Evolutionary conservation across 2,113 vertebrate genomes (phyloP).

Genomic region (Paratilapia polleni): DNA sequence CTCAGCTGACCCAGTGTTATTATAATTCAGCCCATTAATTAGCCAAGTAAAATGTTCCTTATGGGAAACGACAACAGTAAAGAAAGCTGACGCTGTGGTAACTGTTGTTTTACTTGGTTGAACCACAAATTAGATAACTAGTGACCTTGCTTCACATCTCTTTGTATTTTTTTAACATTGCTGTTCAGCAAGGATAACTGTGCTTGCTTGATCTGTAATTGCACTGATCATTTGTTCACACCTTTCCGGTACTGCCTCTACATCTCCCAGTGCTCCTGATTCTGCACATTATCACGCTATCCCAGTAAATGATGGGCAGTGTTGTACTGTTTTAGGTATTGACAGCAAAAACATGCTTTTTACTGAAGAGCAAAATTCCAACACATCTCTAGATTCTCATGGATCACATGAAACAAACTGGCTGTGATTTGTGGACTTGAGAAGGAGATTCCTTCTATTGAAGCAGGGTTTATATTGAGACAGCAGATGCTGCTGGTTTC

Average conservation of each 20-base stretch:
- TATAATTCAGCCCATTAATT: constrained; percentile 53
- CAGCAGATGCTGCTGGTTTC: constrained; percentile 45
- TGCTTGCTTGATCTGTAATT: constrained; percentile 23
- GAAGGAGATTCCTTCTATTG: constrained; percentile 7
- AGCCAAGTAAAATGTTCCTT: constrained; percentile 47
- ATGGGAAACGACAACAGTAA: constrained; percentile 31
- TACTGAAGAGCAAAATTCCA: constrained; percentile 11
- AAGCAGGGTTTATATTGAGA: constrained; percentile 32
- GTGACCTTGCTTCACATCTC: constrained; percentile 19
- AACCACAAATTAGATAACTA: constrained; percentile 60
- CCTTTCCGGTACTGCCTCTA: not conserved
- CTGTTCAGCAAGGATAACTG: constrained; percentile 18
- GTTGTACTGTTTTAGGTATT: not conserved
- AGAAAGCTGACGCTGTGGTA: constrained; percentile 4
- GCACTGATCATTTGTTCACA: constrained; percentile 3
- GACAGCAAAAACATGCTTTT: not conserved
- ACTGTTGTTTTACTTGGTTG: constrained; percentile 55
- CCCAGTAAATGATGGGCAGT: not conserved
- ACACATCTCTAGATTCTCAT: not conserved
- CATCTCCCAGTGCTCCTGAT: not conserved
- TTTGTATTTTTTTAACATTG: not conserved
- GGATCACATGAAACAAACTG: constrained; percentile 12
- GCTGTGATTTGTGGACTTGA: constrained; percentile 21
- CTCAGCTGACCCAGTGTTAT: constrained; percentile 47
- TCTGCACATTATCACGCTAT: constrained; percentile 5